Evolutionary conservation across 2,113 vertebrate genomes (phyloP).

Genomic region (Capreolus pygargus): DNA sequence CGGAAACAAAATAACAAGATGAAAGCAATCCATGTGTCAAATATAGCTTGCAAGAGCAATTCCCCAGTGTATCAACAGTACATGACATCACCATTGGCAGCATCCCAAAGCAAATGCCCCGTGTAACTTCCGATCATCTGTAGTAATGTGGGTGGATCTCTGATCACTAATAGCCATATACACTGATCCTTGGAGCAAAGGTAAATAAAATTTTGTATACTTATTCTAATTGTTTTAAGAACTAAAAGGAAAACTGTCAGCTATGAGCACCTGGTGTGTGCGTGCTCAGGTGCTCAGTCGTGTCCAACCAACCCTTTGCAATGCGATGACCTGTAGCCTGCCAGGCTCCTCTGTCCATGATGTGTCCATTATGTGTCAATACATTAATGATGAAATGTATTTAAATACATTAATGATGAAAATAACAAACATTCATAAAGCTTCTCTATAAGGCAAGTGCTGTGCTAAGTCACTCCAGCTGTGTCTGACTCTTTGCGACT

Average conservation of each 20-base stretch:
- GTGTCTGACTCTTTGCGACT: not conserved
- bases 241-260: not conserved
- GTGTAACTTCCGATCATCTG: constrained; percentile 10
- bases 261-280: not conserved
- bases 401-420: not conserved
- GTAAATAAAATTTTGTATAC: not conserved
- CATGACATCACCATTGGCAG: constrained; percentile 58
- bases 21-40: constrained; percentile 60
- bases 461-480: not conserved
- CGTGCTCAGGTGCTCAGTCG: not conserved
- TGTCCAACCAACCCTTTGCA: not conserved
- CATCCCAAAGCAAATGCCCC: constrained; percentile 50
- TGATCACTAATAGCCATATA: not conserved
- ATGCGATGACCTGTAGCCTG: not conserved
- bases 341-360: not conserved
- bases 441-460: not conserved
- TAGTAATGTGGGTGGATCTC: not conserved
- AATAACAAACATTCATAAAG: not conserved
- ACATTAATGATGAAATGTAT: not conserved
- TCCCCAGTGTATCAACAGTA: not conserved
- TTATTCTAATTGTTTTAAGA: not conserved
- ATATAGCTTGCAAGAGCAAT: constrained; percentile 67
- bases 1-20: constrained; percentile 71
- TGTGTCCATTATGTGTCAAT: not conserved
- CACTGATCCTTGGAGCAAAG: not conserved